Evolutionary conservation across 2,797 vertebrate species (phyloP), one percentile per base, ranked within the genome.

Genomic region (Gymnodraco acuticeps): DNA sequence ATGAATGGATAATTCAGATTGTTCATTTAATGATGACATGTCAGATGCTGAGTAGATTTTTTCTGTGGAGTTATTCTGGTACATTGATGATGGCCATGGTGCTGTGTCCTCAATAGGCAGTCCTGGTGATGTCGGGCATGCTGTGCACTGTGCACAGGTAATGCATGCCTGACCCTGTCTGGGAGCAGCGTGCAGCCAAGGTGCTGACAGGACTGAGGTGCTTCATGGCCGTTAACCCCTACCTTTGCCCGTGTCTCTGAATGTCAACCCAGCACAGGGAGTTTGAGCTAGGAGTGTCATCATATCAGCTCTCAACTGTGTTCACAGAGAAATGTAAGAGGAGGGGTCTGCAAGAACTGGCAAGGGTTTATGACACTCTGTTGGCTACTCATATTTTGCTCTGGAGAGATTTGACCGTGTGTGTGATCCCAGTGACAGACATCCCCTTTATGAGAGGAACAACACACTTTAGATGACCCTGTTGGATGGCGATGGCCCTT

Each of bases 391-490:
- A 52, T 70, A 64, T 75, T 80, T 83, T 74, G 51, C 74, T 75
- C 15, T 47, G 52, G 48, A 42, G 58, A 75, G 58, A 77, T 81
- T 73, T 81, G 71, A 70, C 53, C 10, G 10, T 52, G 7, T 62
- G 17, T 52, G 54, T 59, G 52, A 71, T 76, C 76, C 50, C 63
- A 51, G 45, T 69, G 78, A 75, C 77, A 82, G 78, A 67, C 75
- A 74, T 79, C 55, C 66, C 43, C 68, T 76, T 82, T 79, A 70
- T 83, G 70, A 87, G 79, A 89, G 75, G 77, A 81, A 65, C 85
- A 84, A 88, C 84, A 87, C 88, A 91, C 91, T 90, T 81, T 71
- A 65, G 76, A 80, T 94, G 93, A 94, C 92, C 91, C 85, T 75
- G 62, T 77, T 82, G 75, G 75, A 84, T 81, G 84, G 80, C 48